Base-by-base conservation (phyloP, 2,888 invertebrate species). In the Tupiocoris notatus region DNA sequence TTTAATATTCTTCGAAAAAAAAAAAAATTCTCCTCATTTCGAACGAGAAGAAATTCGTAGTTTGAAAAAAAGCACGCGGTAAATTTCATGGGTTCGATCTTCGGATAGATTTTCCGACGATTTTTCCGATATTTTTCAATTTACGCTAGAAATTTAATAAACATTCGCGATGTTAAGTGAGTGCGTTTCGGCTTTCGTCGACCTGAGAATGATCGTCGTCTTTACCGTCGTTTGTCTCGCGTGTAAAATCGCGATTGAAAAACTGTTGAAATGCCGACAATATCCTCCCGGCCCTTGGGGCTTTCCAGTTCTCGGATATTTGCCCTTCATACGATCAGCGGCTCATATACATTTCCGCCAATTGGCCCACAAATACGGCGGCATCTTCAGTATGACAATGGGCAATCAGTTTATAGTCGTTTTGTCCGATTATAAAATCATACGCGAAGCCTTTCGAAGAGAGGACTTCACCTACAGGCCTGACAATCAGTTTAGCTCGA, bases 271-370 rank as follows among this genome's bases (percentile, higher is more conserved):
- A 39, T 65, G 62, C 54, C 65, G 77, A 70, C 77, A 77, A 22
- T 85, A 94, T 80, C 95, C 95, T 0, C 95, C 95, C 0, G 95
- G 95, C 1, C 95, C 95, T 1, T 92, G 92, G 91, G 94, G 95
- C 1, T 86, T 93, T 2, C 95, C 95, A 20, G 86, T 95, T 71
- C 87, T 94, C 76, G 95, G 96, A 78, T 94, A 92, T 83, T 85
- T 95, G 79, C 91, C 92, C 1, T 94, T 92, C 84, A 87, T 96
- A 82, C 92, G 91, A 80, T 88, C 89, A 58, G 86, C 88, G 79
- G 89, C 91, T 66, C 94, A 95, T 85, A 88, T 93, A 74, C 89
- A 91, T 76, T 93, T 92, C 85, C 88, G 90, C 82, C 89, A 91
- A 81, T 85, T 96, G 81, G 89, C 93, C 59, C 88, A 89, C 79